Percentiles rank a stretch among this genome's conserved stretches.
Evolutionary conservation across 2,113 vertebrate genomes (phyloP).

Genomic region (Misgurnus mizolepis): DNA sequence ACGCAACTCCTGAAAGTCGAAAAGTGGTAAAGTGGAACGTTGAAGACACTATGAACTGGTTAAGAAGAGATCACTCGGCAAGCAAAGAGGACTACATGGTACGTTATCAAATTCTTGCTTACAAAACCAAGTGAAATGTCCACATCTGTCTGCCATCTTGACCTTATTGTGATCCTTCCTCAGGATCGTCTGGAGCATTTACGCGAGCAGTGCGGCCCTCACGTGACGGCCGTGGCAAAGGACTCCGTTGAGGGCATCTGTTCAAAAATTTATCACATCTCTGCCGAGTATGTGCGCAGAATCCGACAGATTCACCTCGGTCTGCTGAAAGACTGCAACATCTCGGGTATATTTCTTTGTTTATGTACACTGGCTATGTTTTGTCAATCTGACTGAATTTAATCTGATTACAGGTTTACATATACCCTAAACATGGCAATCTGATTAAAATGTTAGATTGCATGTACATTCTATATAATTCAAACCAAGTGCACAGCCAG

Average conservation of each 20-base stretch:
- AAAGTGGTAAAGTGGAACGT: conserved; percentile 99
- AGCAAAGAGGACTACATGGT: conserved; percentile 99
- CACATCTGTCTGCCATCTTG: not conserved
- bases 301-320: conserved; percentile 87
- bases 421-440: too few relatives aligned
- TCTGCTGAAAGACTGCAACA: conserved; percentile 88
- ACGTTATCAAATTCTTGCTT: conserved; percentile 1
- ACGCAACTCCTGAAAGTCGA: conserved; percentile 93
- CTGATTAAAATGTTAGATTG: too few relatives aligned
- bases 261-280: conserved; percentile 97
- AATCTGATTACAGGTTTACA: too few relatives aligned
- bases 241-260: conserved; percentile 98
- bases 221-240: conserved; percentile 90
- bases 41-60: conserved; percentile 98
- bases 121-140: not conserved
- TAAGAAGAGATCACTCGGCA: conserved; percentile 92
- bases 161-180: not conserved
- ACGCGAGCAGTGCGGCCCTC: conserved; percentile 92
- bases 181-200: conserved; percentile 97
- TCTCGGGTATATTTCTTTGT: conserved; percentile 71
- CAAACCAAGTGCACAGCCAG: too few relatives aligned
- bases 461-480: too few relatives aligned
- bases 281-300: conserved; percentile 90
- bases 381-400: too few relatives aligned
- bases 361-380: too few relatives aligned